Evolutionary conservation across 2,888 invertebrate species (phyloP), one percentile per base, ranked within the genome.

Genomic region (Cheilosia scutellata): DNA sequence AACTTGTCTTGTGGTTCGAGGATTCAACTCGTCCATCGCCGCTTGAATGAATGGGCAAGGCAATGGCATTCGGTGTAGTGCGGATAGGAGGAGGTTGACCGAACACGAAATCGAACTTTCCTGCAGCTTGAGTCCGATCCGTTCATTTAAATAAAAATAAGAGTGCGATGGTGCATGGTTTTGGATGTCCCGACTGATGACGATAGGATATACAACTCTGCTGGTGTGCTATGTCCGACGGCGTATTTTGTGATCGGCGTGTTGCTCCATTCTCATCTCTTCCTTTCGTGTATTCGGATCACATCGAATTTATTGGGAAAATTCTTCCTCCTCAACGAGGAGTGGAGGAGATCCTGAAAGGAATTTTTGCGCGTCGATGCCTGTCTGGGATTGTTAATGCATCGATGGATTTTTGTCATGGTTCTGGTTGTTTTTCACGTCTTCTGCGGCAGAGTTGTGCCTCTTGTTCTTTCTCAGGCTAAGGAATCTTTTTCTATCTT

Each of bases 321-420:
- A 77, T 72, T 63, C 63, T 47, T 44, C 62, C 63, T 76, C 44
- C 42, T 29, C 16, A 7, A 29, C 27, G 51, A 27, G 51, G 27
- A 27, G 44, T 44, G n/a, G 37, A 37, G 42, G 25, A 25, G 58
- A 65, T 72, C 72, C 72, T 86, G 82, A 71, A 57, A 86, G 72
- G 86, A 86, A 86, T 86, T 86, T 79, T 68, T 86, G 74, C 72
- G 76, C 86, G 77, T 82, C 86, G 49, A 86, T 80, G 76, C 76
- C 84, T 71, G 84, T 86, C 84, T 86, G 86, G 40, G 74, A 82
- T 77, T 76, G 57, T 80, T 86, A 86, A 86, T 82, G 86, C 86
- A 77, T 86, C 86, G 82, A 86, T 77, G 86, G 71, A 77, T 86
- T 44, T 82, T 82, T 82, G 62, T 82, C 82, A 76, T 86, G 57